Conservation (phyloP, 2,113 vertebrate species). For the Garra rufa region DNA sequence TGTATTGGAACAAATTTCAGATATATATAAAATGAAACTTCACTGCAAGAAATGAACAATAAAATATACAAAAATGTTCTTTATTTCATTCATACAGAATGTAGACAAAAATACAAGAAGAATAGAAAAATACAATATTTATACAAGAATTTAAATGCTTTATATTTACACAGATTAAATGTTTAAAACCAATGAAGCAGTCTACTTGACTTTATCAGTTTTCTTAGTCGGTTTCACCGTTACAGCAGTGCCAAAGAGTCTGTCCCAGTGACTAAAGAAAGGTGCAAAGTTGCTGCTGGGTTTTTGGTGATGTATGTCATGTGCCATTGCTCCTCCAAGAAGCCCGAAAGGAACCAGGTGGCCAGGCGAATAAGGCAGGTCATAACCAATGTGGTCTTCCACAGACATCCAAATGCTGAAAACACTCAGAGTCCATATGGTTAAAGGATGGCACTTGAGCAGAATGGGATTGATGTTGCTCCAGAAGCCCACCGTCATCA, state of each 20-base stretch:
- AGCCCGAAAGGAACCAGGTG: slow-evolving; percentile 71
- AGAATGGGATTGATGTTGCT: slow-evolving; percentile 71
- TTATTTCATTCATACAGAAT: neutral
- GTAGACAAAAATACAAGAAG: neutral
- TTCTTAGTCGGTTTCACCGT: slow-evolving; percentile 46
- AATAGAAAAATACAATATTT: neutral
- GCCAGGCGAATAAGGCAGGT: slow-evolving; percentile 72
- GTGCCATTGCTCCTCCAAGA: slow-evolving; percentile 71
- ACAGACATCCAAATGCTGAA: slow-evolving; percentile 76
- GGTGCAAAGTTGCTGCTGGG: slow-evolving; percentile 74
- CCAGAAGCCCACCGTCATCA: slow-evolving; percentile 74
- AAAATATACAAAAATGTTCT: neutral
- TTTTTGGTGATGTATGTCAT: slow-evolving; percentile 76
- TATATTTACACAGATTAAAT: slow-evolving; percentile 7
- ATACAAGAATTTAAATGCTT: neutral
- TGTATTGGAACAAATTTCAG: too few species aligned
- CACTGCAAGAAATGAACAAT: neutral
- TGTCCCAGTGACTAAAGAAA: slow-evolving; percentile 79
- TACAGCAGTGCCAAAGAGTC: slow-evolving; percentile 66
- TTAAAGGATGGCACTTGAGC: slow-evolving; percentile 70
- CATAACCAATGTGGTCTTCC: slow-evolving; percentile 77
- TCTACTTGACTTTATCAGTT: neutral
- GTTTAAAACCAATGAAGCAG: neutral
- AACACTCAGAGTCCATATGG: slow-evolving; percentile 66
- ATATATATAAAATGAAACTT: too few species aligned